These are phyloP conservation scores for Corythucha ciliata DNA, from an alignment of 2,888 invertebrate genomes.

Conservation along the genomic window DNA sequence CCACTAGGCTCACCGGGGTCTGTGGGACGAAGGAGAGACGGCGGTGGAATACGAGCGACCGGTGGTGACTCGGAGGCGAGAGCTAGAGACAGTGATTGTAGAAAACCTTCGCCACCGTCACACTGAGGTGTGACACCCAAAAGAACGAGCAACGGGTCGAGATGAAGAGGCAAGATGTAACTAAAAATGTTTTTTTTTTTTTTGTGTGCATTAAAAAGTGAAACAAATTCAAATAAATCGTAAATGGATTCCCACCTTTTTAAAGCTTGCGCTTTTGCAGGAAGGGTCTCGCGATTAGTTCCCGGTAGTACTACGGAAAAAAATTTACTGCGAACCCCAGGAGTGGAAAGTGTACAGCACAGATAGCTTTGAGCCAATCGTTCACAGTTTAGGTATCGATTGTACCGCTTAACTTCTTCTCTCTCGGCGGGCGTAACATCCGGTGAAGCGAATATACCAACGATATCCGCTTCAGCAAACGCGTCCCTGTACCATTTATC, in stretches of 20 bases:
- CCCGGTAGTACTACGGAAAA: slow-evolving; percentile 32
- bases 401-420: slow-evolving; percentile 26
- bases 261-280: slow-evolving; percentile 30
- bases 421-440: slow-evolving; percentile 19
- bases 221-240: background rate
- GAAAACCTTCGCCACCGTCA: slow-evolving; percentile 31
- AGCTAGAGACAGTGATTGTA: slow-evolving; percentile 22
- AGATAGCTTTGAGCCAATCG: slow-evolving; percentile 31
- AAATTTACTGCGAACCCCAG: slow-evolving; percentile 31
- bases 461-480: slow-evolving; percentile 32
- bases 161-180: slow-evolving; percentile 31
- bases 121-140: slow-evolving; percentile 32
- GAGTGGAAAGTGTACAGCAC: slow-evolving; percentile 25
- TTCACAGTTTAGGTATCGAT: slow-evolving; percentile 30
- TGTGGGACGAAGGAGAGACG: slow-evolving; percentile 16
- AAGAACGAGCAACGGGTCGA: slow-evolving; percentile 32
- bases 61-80: slow-evolving; percentile 19
- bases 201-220: background rate
- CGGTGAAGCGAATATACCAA: slow-evolving; percentile 33
- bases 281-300: slow-evolving; percentile 33
- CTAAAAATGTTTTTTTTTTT: slow-evolving; percentile 18
- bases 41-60: slow-evolving; percentile 18
- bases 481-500: slow-evolving; percentile 32
- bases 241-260: slow-evolving; percentile 25
- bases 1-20: slow-evolving; percentile 1